These are phyloP conservation scores for Varanus salvator DNA, from an alignment of 2,113 vertebrate genomes.

Conservation along the genomic window DNA sequence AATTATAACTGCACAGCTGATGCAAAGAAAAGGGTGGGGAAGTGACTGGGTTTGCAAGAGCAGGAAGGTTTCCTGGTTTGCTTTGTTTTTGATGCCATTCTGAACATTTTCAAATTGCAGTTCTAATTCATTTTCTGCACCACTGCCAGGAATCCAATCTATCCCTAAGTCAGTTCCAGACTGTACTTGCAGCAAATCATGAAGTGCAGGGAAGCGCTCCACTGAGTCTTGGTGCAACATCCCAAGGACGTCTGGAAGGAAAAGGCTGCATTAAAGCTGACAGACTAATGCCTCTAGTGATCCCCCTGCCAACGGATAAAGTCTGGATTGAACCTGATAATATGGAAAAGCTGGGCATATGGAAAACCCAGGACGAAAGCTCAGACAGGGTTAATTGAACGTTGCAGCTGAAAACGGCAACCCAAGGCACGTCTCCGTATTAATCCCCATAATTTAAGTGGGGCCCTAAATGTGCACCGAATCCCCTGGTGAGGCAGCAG, in stretches of 20 bases:
- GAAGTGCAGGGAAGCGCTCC: accelerated
- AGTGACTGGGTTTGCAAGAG: not conserved
- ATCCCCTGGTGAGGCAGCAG: conserved; percentile 60
- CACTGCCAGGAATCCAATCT: not conserved
- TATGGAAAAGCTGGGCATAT: conserved; percentile 39
- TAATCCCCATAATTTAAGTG: conserved; percentile 65
- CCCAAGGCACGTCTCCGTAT: conserved; percentile 61
- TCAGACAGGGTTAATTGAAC: conserved; percentile 56
- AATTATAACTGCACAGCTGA: too few relatives aligned
- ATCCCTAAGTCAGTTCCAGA: not conserved
- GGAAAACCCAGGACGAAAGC: conserved; percentile 57
- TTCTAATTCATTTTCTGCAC: not conserved
- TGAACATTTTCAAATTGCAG: not conserved
- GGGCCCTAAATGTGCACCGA: conserved; percentile 51
- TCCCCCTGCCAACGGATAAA: not conserved
- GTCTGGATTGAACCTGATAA: accelerated
- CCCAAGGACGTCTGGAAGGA: not conserved
- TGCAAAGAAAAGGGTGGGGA: not conserved
- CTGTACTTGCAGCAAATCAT: accelerated
- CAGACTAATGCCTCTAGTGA: not conserved
- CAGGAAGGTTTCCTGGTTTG: not conserved
- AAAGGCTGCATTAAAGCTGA: conserved; percentile 5
- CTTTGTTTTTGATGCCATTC: not conserved
- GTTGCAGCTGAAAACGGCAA: conserved; percentile 64
- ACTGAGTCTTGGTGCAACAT: accelerated